Evolutionary conservation across 2,888 invertebrate genomes (phyloP), one percentile per base, ranked within the genome.

Genomic region (Meliscaeva auricollis): DNA sequence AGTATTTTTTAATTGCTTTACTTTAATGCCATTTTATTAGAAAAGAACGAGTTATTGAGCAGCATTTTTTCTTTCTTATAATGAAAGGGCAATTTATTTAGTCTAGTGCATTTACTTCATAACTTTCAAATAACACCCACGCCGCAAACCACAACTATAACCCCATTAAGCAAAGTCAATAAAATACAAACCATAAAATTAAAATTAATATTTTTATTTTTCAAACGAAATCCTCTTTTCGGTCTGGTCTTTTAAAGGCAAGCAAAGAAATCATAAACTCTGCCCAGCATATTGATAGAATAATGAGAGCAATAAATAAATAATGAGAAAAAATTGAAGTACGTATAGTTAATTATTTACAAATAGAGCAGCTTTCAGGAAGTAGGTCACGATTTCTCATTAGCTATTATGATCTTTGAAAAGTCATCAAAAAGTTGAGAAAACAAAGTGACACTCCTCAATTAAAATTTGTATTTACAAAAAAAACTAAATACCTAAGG

Each of bases 281-380:
- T n/a, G 15, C 13, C 13, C 54, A 54, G 8, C n/a, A 30, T 30
- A 30, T 15, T 30, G 54, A 54, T 32, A 15, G 30, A 15, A 30
- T 22, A 26, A 30, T n/a, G n/a, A 15, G 8, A 30, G 30, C n/a
- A 54, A 54, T 54, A 54, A 54, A 54, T 26, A 54, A 30, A 32
- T 54, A 54, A 54, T 54, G 54, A 54, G 30, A 54, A n/a, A 26
- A 32, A n/a, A 26, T 52, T 52, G n/a, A 52, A 52, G 20, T 48
- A 11, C 20, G 7, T n/a, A n/a, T n/a, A n/a, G 2, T 3, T 15
- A 30, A 1, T 20, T 8, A 6, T 48, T 3, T 20, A 4, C 48
- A 54, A 26, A 26, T 26, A 26, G 26, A 26, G 26, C 15, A n/a
- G 15, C 30, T 30, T 26, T 15, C 15, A 54, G 30, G 26, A 30